phyloP scores from a whole-genome alignment of 1,140 invertebrate species.

The Drosophila subpulchrella region DNA sequence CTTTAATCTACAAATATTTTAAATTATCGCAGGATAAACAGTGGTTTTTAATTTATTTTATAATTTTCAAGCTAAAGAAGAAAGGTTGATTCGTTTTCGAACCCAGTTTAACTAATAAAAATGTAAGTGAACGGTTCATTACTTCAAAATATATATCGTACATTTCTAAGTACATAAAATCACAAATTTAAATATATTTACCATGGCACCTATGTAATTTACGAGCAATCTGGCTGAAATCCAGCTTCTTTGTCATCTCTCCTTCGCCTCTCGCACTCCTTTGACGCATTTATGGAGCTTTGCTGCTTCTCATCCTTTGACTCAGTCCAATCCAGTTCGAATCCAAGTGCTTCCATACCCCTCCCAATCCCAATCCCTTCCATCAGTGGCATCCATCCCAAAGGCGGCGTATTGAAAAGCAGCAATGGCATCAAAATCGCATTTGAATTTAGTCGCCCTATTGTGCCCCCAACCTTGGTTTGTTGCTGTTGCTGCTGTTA shows the following conservation, averaged over 20 bases:
- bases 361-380: neutral
- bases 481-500: constrained; percentile 5
- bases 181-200: too few relatives aligned
- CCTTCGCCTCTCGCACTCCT: constrained; percentile 27
- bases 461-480: constrained; percentile 15
- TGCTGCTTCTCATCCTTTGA: neutral
- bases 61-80: too few relatives aligned
- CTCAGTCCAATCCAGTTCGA: constrained; percentile 30
- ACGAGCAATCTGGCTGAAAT: neutral
- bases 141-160: too few relatives aligned
- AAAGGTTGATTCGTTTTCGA: too few relatives aligned
- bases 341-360: constrained; percentile 1
- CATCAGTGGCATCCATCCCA: constrained; percentile 20
- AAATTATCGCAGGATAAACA: too few relatives aligned
- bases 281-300: constrained; percentile 49
- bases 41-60: too few relatives aligned
- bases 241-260: constrained; percentile 3
- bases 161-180: too few relatives aligned
- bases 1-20: too few relatives aligned
- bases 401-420: constrained; percentile 72
- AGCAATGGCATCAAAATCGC: constrained; percentile 81
- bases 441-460: constrained; percentile 76
- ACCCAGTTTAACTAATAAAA: too few relatives aligned
- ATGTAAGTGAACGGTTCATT: too few relatives aligned
- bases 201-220: too few relatives aligned